These are phyloP conservation scores for Tortrix viridana DNA, from an alignment of 2,888 invertebrate genomes.

Conservation along the genomic window DNA sequence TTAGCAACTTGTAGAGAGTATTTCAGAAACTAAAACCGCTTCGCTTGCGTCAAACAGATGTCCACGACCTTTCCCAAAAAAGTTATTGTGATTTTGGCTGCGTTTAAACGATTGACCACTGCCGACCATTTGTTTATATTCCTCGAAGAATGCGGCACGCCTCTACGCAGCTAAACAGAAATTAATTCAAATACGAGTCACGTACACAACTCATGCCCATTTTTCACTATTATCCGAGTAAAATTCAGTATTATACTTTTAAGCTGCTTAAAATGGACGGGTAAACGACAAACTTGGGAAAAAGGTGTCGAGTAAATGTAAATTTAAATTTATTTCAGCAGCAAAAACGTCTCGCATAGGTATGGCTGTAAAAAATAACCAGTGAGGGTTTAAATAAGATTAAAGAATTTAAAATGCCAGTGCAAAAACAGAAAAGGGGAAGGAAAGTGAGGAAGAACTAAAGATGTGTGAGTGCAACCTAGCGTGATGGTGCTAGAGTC, in stretches of 20 bases:
- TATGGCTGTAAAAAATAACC: conserved; percentile 6
- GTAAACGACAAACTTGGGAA: too few relatives aligned
- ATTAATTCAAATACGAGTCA: conserved; percentile 24
- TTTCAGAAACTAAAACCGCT: too few relatives aligned
- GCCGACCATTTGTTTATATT: conserved; percentile 23
- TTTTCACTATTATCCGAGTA: conserved; percentile 30
- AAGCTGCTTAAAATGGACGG: conserved; percentile 2
- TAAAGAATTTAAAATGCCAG: conserved; percentile 26
- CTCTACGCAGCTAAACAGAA: conserved; percentile 14
- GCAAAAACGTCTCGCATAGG: neutral
- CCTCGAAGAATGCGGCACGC: conserved; percentile 15
- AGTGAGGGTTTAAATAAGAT: neutral
- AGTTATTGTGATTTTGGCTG: neutral
- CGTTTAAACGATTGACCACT: neutral
- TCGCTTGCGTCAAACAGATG: neutral
- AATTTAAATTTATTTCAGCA: neutral
- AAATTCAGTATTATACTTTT: conserved; percentile 14
- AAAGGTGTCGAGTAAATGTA: neutral
- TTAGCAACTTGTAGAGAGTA: too few relatives aligned
- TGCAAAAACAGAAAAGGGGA: conserved; percentile 23
- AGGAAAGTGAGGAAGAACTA: neutral
- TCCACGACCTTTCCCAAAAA: neutral
- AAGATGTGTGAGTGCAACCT: conserved; percentile 41
- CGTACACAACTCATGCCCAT: conserved; percentile 30
- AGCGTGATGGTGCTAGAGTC: conserved; percentile 69